phyloP scores from a whole-genome alignment of 1,140 invertebrate species.

The Rhysida immarginata region DNA sequence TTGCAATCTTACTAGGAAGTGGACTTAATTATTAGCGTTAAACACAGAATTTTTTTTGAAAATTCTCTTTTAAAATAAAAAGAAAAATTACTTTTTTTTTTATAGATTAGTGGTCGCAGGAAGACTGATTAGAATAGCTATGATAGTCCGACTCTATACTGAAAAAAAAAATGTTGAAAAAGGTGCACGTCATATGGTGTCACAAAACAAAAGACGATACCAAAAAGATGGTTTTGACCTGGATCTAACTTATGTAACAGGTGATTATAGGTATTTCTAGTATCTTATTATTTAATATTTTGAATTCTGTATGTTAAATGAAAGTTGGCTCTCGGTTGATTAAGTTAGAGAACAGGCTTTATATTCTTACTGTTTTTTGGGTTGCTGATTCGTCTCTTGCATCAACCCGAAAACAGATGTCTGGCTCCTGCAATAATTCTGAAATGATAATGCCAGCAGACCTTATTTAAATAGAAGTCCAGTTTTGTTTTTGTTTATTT shows the following conservation, averaged over 20 bases:
- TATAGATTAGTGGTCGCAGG: slow-evolving; percentile 31
- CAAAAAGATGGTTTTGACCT: slow-evolving; percentile 41
- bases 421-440: no score
- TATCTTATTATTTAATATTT: not conserved
- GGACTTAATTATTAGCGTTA: not conserved
- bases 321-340: no score
- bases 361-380: no score
- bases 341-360: no score
- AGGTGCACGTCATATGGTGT: slow-evolving; percentile 36
- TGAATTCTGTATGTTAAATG: slow-evolving; percentile 10
- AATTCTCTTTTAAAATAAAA: slow-evolving; percentile 6
- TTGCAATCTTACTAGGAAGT: not conserved
- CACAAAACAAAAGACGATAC: slow-evolving; percentile 41
- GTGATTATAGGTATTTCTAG: slow-evolving; percentile 13
- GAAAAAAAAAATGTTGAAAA: slow-evolving; percentile 32
- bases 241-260: slow-evolving; percentile 41
- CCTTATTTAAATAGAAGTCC: no score
- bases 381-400: no score
- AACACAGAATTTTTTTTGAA: not conserved
- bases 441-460: no score
- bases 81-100: slow-evolving; percentile 7
- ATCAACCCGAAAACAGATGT: no score
- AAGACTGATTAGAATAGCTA: slow-evolving; percentile 33
- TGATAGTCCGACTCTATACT: slow-evolving; percentile 30
- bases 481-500: no score